Evolutionary conservation across 37 sponge, comb jelly and placozoan species (phyloP), one percentile per base, ranked within the genome.

Genomic region (Oscarella lobularis): DNA sequence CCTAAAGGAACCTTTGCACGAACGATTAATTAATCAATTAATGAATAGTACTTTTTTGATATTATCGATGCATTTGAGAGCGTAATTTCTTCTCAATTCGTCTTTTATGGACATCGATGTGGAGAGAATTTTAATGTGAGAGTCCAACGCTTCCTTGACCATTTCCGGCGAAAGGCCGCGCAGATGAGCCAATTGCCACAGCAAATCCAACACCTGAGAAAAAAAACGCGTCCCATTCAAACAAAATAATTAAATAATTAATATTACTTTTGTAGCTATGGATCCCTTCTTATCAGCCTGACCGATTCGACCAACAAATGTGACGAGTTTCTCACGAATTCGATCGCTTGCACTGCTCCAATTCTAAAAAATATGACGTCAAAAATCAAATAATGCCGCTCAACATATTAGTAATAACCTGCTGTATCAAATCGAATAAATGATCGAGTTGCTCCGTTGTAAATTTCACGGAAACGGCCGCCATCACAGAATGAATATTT

Each of bases 141-240:
- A 73, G 3, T 88, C 84, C 72, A 92, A 75, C 0, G 92, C 92
- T 34, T 90, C 81, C 37, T 92, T 86, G 14, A 89, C 83, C 88
- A 92, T 92, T 77, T 80, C 92, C 1, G 77, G 66, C 36, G 85
- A 80, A 39, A 88, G 77, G 75, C 82, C 83, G 31, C 83, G 89
- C 27, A 83, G 73, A 78, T 92, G 92, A 0, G 92, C 85, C 66
- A 92, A 79, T 35, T 65, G 38, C 92, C 92, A 92, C 9, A 92
- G 83, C 81, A 92, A 40, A 41, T 92, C 92, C 73, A 92, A 73
- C 32, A 92, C 84, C 88, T 89, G 41, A 1, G 36, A 48, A 9
- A 48, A 48, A 20, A 48, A 32, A 68, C 33, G 71, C 71, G 33
- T 34, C 6, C 29, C 31, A 68, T 29, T 68, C 6, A 68, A 30